A percentile compares a stretch with the other conserved stretches of the same genome.
phyloP scores from a whole-genome alignment of 2,797 vertebrate genomes.

The Gila robusta region DNA sequence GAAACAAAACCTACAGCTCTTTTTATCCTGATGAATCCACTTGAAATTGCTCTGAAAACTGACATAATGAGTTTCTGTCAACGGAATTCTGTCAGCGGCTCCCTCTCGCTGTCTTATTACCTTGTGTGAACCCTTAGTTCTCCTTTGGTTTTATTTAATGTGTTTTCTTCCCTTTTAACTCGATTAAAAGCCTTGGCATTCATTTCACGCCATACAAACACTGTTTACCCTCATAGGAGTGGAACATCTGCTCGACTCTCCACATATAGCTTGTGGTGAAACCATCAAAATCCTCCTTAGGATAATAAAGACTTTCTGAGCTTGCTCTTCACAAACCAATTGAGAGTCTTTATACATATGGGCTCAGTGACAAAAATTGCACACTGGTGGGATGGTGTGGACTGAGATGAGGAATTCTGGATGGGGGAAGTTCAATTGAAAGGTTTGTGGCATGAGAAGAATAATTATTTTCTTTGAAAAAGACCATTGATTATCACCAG shows the following conservation, averaged over 20 bases:
- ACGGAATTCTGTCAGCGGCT: neutral
- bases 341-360: slow-evolving; percentile 34
- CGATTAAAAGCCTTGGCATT: slow-evolving; percentile 54
- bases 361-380: slow-evolving; percentile 24
- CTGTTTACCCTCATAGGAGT: slow-evolving; percentile 54
- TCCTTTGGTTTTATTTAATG: slow-evolving; percentile 48
- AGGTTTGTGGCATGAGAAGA: neutral
- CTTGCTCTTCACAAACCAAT: slow-evolving; percentile 49
- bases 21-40: slow-evolving; percentile 52
- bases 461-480: neutral
- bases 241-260: slow-evolving; percentile 47
- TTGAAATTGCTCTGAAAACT: slow-evolving; percentile 46
- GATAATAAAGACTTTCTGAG: slow-evolving; percentile 49
- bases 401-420: neutral
- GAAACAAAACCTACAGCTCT: slow-evolving; percentile 36
- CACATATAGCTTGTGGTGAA: slow-evolving; percentile 37
- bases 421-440: neutral
- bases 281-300: slow-evolving; percentile 43
- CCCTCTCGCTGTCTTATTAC: slow-evolving; percentile 27
- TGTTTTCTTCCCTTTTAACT: slow-evolving; percentile 46
- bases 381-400: slow-evolving; percentile 7
- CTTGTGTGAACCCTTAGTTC: slow-evolving; percentile 44
- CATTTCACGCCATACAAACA: slow-evolving; percentile 51
- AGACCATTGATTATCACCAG: neutral
- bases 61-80: slow-evolving; percentile 54